Base-by-base conservation (phyloP, 2,888 invertebrate genomes). In the Sphaerophoria rueppellii region DNA sequence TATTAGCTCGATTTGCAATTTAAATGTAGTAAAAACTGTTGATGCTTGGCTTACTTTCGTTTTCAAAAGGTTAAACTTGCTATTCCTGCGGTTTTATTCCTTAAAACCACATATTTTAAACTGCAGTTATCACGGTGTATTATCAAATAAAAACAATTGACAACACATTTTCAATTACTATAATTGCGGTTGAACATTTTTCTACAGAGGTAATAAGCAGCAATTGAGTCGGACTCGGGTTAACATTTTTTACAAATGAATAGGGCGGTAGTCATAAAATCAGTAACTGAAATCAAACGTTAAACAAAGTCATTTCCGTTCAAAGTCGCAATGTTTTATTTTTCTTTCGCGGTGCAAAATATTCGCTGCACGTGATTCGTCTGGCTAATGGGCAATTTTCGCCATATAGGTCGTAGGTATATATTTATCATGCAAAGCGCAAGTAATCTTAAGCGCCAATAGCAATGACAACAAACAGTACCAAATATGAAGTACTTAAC, bases 281-380 rank as follows among this genome's bases (percentile, higher is more conserved):
- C 67, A 67, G 57, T 24, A 14, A 57, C 52, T 60, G 24, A 69
- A 77, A 69, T 69, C 69, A 73, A 69, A 73, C 55, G 77, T 78
- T 65, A 75, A 43, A 63, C n/a, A 52, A 48, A 70, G 57, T 40
- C 46, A 55, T 48, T 70, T 65, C 35, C 48, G 6, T 58, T 40
- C 4, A 43, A 9, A 11, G 37, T 7, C n/a, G 34, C 9, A 63
- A 6, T 14, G 4, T 24, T 60, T 32, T 7, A 12, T 24, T n/a
- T 46, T 32, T 50, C n/a, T 43, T 12, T 65, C n/a, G 11, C 0
- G 12, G 48, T 37, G 2, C 9, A 11, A 65, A 50, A 24, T 65
- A 65, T 65, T 65, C 65, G 52, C 14, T 37, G 16, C 65, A 65
- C 52, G 52, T 65, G 65, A 52, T 52, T 52, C 35, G 2, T 52